Evolutionary conservation across 2,797 vertebrate species (phyloP), one percentile per base, ranked within the genome.

Genomic region (Cheirogaleus major): DNA sequence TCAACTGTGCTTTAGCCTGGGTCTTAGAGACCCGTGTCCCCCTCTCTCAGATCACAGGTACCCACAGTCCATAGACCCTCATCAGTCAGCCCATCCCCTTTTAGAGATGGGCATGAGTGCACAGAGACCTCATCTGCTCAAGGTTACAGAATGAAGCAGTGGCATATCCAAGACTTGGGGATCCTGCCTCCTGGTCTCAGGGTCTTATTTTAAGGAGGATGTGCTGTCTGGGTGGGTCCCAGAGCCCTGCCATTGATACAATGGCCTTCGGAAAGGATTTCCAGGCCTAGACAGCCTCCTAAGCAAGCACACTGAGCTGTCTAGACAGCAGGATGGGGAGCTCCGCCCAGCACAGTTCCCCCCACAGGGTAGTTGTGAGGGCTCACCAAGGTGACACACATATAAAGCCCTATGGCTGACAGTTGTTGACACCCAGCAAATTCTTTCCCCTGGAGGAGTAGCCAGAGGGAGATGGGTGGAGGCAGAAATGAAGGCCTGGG

Each of bases 1-100:
- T 2, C 0, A 0, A 0, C n/a, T 27, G 22, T 9, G 27, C 70
- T 23, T 11, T 45, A 7, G 4, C 10, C 12, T 23, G 48, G 35
- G 70, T 48, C 82, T 59, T 9, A 1, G 7, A 23, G 61, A 59
- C 83, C 22, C 57, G 17, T 15, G 0, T 0, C 1, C 22, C 18
- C 55, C 13, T 50, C 50, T 59, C 48, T 17, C 70, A 45, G 79
- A 25, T 32, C 78, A 48, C 18, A 67, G 69, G 18, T 7, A 3
- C 61, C 90, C 45, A 2, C 2, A 12, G 17, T 30, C 52, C 17
- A 0, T 2, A 55, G 55, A 38, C 7, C 22, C 48, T 10, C 7
- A 0, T 38, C 72, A 67, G 4, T 52, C 75, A 18, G 23, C 38
- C 80, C 50, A 18, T 12, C 10, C 22, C 52, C 18, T 52, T 32